A percentile compares a stretch with the other conserved stretches of the same genome.
These are phyloP conservation scores for Cotesia typhae DNA, from an alignment of 1,140 invertebrate genomes.

Conservation along the genomic window DNA sequence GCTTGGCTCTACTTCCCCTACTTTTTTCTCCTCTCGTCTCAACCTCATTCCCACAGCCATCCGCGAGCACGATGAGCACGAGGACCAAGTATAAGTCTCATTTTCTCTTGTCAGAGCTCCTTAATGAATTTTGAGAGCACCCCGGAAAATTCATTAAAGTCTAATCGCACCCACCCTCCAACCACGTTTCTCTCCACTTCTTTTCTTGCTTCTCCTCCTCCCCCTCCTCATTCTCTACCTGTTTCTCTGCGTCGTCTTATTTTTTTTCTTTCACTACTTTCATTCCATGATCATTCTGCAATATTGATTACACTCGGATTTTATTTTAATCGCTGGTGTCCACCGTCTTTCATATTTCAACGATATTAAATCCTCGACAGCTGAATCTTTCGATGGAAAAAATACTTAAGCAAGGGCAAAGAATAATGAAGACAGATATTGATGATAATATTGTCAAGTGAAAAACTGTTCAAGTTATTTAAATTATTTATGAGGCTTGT, in stretches of 20 bases:
- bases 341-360: constrained; percentile 5
- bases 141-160: constrained; percentile 44
- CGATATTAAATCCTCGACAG: constrained; percentile 32
- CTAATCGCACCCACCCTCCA: constrained; percentile 35
- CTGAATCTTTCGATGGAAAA: constrained; percentile 20
- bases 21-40: constrained; percentile 26
- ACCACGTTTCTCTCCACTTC: not conserved
- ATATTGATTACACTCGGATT: constrained; percentile 41
- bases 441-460: not conserved
- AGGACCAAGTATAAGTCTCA: constrained; percentile 9
- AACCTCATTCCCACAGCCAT: constrained; percentile 11
- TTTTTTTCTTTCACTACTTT: constrained; percentile 16
- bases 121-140: constrained; percentile 37
- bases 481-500: not conserved
- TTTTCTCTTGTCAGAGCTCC: constrained; percentile 28
- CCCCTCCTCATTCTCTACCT: constrained; percentile 7
- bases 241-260: too few relatives aligned
- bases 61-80: too few relatives aligned
- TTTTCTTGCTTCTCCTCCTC: constrained; percentile 13
- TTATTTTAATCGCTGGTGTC: constrained; percentile 30
- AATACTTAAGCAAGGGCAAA: constrained; percentile 4
- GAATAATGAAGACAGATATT: constrained; percentile 1
- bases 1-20: constrained; percentile 16
- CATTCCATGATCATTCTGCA: constrained; percentile 26
- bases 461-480: not conserved